A percentile compares a stretch with the other conserved stretches of the same genome.
phyloP scores from a whole-genome alignment of 1,140 invertebrate species.

The Solen grandis region DNA sequence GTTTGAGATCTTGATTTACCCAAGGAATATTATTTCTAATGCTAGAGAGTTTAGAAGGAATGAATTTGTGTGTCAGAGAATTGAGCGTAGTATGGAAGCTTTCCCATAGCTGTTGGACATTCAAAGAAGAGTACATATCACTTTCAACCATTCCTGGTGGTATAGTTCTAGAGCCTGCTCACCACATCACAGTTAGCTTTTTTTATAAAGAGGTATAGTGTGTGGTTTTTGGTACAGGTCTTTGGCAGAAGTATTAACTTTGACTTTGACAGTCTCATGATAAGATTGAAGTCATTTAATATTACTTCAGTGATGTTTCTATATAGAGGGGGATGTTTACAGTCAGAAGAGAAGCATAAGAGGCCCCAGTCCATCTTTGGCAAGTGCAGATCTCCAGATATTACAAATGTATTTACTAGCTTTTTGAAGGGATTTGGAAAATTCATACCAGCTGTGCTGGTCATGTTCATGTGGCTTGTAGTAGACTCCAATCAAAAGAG shows the following conservation, averaged over 20 bases:
- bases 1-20: constrained; percentile 17
- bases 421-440: too few relatives aligned
- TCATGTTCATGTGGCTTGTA: constrained; percentile 19
- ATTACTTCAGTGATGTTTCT: background rate
- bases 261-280: background rate
- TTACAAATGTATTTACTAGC: constrained; percentile 10
- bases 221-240: constrained; percentile 21
- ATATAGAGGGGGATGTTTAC: constrained; percentile 27
- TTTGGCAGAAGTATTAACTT: constrained; percentile 25
- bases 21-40: constrained; percentile 19
- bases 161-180: constrained; percentile 8
- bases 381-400: constrained; percentile 21
- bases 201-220: too few relatives aligned
- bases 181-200: background rate
- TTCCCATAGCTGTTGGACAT: constrained; percentile 6
- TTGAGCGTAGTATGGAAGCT: background rate
- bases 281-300: constrained; percentile 3
- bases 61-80: constrained; percentile 13
- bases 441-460: background rate
- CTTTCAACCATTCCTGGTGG: constrained; percentile 6
- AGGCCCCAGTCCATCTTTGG: constrained; percentile 29
- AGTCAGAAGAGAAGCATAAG: background rate
- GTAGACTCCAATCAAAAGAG: background rate
- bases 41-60: constrained; percentile 10
- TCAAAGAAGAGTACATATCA: background rate